phyloP scores from a whole-genome alignment of 2,797 vertebrate genomes.

The Pyrocephalus nanus region DNA sequence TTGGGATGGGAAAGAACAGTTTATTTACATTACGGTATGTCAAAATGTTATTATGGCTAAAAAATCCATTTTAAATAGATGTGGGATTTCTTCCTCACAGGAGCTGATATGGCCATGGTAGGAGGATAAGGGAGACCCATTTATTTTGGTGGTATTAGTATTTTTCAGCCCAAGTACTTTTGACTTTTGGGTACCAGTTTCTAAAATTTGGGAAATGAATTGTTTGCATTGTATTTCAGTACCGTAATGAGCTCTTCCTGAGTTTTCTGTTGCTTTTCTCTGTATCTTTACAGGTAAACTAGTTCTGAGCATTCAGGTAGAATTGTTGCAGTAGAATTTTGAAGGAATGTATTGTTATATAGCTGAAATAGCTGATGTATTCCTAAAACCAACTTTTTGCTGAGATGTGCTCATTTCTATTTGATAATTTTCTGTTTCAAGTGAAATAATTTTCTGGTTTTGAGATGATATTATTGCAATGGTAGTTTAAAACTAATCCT shows the following conservation, averaged over 20 bases:
- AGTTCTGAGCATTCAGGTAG: constrained; percentile 1
- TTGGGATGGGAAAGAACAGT: constrained; percentile 64
- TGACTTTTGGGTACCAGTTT: background rate
- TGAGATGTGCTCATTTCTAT: background rate
- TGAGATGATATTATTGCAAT: background rate
- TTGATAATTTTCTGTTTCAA: background rate
- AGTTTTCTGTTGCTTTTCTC: constrained; percentile 23
- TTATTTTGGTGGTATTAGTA: background rate
- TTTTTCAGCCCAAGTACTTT: constrained; percentile 24
- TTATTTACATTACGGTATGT: constrained; percentile 72
- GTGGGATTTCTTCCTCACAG: background rate
- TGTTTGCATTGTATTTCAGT: background rate
- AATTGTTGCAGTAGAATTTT: background rate
- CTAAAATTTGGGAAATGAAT: constrained; percentile 8
- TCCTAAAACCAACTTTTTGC: background rate
- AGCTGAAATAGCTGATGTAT: background rate
- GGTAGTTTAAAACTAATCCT: background rate
- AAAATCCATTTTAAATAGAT: constrained; percentile 62
- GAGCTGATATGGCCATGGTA: background rate
- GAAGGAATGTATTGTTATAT: background rate
- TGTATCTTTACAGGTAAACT: constrained; percentile 26
- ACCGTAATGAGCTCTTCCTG: background rate
- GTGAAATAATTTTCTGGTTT: background rate
- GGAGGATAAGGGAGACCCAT: background rate
- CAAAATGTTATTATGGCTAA: constrained; percentile 55